Evolutionary conservation across 2,113 vertebrate species (phyloP), one percentile per base, ranked within the genome.

Genomic region (Istiophorus platypterus): DNA sequence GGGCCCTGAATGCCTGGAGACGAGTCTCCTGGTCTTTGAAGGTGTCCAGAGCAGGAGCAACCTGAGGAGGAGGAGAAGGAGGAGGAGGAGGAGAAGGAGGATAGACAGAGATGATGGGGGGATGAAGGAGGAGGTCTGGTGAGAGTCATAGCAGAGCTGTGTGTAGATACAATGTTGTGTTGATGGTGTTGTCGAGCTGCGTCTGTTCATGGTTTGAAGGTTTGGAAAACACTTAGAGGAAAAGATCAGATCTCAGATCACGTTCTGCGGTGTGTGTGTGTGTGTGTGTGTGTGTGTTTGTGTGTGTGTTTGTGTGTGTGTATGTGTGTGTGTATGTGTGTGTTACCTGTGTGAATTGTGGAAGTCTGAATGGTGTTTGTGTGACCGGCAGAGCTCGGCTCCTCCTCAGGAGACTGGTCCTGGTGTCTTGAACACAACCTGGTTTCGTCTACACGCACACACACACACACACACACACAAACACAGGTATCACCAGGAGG

Each of bases 11-110:
- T 0, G 96, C 96, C 59, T 56, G 29, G 1, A 42, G n/a, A 39
- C 85, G 72, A 34, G 54, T 49, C 31, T 64, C 57, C 20, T 26
- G 39, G 59, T 72, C 58, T 70, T 93, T 95, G 92, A 99, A 98
- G 41, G 97, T 98, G 49, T 96, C 90, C 5, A 99, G 95, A 27
- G 94, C 95, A 52, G 96, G 78, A 15, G 84, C 86, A 42, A 95
- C 95, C 97, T 98, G 82, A 7, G 2, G 37, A 27, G 9, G 45
- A 52, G 41, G 31, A 24, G 39, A 49, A 42, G 8, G 31, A 56
- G 17, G 14, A 20, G 7, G 56, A 81, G 94, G 73, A 5, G 81
- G 70, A 15, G 14, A 7, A 37, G 34, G 34, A 39, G 37, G 37
- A 39, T 9, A 39, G 10, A 39, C 7, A 39, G 9, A 39, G 37